Evolutionary conservation across 2,113 vertebrate species (phyloP).

Genomic region (Barbus barbus): DNA sequence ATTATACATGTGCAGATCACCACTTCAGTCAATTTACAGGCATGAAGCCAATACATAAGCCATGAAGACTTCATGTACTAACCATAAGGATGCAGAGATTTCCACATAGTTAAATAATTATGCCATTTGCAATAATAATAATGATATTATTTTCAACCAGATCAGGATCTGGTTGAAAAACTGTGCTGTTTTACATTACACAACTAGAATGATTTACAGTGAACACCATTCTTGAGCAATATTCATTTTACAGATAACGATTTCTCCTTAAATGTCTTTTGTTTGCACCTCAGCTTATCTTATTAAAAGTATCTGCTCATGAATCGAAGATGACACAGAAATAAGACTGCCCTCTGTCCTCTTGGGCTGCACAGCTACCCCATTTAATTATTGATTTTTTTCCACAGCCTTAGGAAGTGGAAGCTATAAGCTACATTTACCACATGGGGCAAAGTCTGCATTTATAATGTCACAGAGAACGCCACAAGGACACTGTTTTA

Average conservation of each 20-base stretch:
- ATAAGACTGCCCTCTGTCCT: constrained; percentile 33
- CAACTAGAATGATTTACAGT: background rate
- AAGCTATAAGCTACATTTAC: constrained; percentile 22
- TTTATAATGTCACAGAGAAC: constrained; percentile 27
- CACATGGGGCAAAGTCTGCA: constrained; percentile 37
- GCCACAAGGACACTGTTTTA: background rate
- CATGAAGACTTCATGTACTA: background rate
- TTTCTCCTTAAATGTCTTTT: background rate
- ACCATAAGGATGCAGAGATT: background rate
- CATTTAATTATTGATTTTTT: constrained; percentile 53
- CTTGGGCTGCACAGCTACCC: constrained; percentile 13
- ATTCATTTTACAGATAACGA: background rate
- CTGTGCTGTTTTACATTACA: background rate
- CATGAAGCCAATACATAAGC: background rate
- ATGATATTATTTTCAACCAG: background rate
- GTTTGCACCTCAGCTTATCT: constrained; percentile 4
- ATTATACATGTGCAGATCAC: constrained; percentile 45
- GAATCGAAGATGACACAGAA: constrained; percentile 40
- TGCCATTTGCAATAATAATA: background rate
- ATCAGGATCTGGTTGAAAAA: background rate
- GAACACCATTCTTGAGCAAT: too few species aligned
- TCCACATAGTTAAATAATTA: background rate
- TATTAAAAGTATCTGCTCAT: constrained; percentile 39
- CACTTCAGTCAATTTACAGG: constrained; percentile 27
- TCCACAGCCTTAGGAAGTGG: constrained; percentile 43